These are phyloP conservation scores for Aproaerema taeniolella DNA, from an alignment of 2,888 invertebrate species.

Conservation along the genomic window DNA sequence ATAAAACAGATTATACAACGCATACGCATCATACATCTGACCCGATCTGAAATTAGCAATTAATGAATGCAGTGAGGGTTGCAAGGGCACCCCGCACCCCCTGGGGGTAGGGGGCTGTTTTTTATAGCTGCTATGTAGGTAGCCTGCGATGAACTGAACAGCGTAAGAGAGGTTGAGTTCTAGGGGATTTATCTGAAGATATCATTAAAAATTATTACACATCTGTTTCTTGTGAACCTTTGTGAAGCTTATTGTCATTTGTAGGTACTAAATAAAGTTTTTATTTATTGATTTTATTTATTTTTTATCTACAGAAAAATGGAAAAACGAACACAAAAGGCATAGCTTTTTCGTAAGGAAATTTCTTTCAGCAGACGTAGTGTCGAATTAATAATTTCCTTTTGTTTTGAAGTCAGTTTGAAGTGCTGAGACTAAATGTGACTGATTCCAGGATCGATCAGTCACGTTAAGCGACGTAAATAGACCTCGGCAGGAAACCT, in stretches of 20 bases:
- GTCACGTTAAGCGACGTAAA: too few relatives aligned
- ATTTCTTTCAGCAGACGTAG: not conserved
- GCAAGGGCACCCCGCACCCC: slow-evolving; percentile 24
- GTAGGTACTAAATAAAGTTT: not conserved
- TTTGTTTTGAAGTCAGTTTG: not conserved
- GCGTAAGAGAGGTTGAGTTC: slow-evolving; percentile 23
- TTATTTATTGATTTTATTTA: not conserved
- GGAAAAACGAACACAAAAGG: too few relatives aligned
- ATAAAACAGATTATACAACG: too few relatives aligned
- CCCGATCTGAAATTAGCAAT: slow-evolving; percentile 72
- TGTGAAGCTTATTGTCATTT: too few relatives aligned
- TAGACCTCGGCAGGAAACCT: too few relatives aligned
- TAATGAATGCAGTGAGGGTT: slow-evolving; percentile 63
- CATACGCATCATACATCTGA: slow-evolving; percentile 42
- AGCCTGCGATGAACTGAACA: slow-evolving; percentile 49
- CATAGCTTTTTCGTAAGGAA: too few relatives aligned
- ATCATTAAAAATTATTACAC: too few relatives aligned
- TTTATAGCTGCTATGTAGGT: slow-evolving; percentile 50
- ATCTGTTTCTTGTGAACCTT: too few relatives aligned
- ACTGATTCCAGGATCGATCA: too few relatives aligned
- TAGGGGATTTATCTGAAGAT: slow-evolving; percentile 32
- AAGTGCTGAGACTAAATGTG: not conserved
- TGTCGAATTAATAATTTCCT: too few relatives aligned
- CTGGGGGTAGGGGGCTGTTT: slow-evolving; percentile 35
- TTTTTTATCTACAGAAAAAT: too few relatives aligned